These are phyloP conservation scores for Notodonta ziczac DNA, from an alignment of 2,888 invertebrate genomes.

Conservation along the genomic window DNA sequence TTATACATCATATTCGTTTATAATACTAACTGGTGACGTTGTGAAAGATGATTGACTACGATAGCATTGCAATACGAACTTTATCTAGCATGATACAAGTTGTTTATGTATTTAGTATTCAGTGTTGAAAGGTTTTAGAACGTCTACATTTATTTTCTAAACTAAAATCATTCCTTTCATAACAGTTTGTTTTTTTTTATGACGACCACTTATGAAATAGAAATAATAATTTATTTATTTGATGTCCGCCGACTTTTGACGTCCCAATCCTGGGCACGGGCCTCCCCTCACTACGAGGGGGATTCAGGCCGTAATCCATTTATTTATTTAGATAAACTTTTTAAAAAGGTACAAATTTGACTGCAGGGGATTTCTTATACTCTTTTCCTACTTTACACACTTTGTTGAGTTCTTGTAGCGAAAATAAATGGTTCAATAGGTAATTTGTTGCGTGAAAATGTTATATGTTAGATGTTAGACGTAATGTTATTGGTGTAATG, in stretches of 20 bases:
- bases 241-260: too few species aligned
- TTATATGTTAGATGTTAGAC: not conserved
- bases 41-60: too few species aligned
- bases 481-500: conserved; percentile 2
- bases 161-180: not conserved
- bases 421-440: not conserved
- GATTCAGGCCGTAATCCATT: too few species aligned
- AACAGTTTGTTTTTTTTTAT: not conserved
- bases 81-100: not conserved
- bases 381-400: not conserved
- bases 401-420: not conserved
- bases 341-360: not conserved
- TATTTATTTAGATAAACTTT: too few species aligned
- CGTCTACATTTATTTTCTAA: not conserved
- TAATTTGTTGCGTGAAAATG: not conserved
- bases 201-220: not conserved
- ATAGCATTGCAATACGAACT: not conserved
- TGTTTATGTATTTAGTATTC: not conserved
- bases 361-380: not conserved
- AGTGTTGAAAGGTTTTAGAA: not conserved
- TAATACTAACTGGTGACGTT: too few species aligned
- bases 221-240: too few species aligned
- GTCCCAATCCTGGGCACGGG: too few species aligned
- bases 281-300: too few species aligned
- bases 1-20: too few species aligned